Conservation (phyloP, 2,888 invertebrate genomes). For the Choristoneura rosaceana region DNA sequence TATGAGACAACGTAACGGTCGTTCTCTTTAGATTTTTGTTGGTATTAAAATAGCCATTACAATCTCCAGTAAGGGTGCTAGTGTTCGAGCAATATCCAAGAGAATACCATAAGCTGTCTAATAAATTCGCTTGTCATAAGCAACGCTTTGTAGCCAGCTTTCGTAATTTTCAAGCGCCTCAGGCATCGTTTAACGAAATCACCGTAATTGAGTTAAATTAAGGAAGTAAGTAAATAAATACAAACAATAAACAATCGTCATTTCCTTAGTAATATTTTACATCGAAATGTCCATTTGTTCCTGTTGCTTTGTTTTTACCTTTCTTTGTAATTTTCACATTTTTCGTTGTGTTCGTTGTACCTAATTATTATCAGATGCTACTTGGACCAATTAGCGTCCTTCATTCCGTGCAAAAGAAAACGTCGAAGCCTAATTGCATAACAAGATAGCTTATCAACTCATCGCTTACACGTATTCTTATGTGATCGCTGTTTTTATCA, state of each 20-base stretch:
- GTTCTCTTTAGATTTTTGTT: constrained; percentile 20
- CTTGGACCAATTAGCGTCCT: not conserved
- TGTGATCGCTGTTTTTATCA: constrained; percentile 5
- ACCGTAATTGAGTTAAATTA: constrained; percentile 41
- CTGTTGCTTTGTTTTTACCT: not conserved
- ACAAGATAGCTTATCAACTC: constrained; percentile 28
- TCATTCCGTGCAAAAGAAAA: constrained; percentile 13
- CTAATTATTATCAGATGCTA: constrained; percentile 2
- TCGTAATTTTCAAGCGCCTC: constrained; percentile 37
- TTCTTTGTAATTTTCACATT: not conserved
- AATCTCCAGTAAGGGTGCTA: constrained; percentile 26
- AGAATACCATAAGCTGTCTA: constrained; percentile 37
- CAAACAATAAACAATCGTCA: constrained; percentile 33
- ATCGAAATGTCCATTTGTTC: constrained; percentile 2
- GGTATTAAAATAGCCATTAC: constrained; percentile 9
- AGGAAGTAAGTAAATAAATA: constrained; percentile 39
- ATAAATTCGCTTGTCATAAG: constrained; percentile 42
- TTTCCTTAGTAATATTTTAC: constrained; percentile 12
- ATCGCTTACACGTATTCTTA: constrained; percentile 20
- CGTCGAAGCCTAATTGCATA: constrained; percentile 32
- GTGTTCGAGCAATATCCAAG: constrained; percentile 15
- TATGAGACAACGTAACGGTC: constrained; percentile 18
- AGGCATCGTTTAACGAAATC: constrained; percentile 40
- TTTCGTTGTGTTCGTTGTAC: not conserved
- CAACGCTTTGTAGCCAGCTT: constrained; percentile 37